phyloP scores from a whole-genome alignment of 2,113 vertebrate species.

The Tetrax tetrax region DNA sequence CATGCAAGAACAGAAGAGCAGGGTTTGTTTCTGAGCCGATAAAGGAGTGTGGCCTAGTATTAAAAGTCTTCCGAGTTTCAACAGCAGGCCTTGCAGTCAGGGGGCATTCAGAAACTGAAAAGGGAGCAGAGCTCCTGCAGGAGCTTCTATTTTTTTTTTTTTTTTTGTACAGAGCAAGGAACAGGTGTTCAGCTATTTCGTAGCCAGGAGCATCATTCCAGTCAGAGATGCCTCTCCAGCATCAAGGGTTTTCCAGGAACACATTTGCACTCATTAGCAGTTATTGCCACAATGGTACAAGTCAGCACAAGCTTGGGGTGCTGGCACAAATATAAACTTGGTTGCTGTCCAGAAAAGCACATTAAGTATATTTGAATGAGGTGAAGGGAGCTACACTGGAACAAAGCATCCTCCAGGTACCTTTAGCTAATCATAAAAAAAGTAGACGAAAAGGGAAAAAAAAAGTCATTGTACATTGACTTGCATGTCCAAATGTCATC shows the following conservation, averaged over 20 bases:
- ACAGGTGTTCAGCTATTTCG: conserved; percentile 53
- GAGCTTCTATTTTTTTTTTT: neutral
- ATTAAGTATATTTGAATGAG: neutral
- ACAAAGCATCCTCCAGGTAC: conserved; percentile 21
- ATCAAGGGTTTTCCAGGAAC: conserved; percentile 61
- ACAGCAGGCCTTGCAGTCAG: neutral
- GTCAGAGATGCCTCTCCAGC: conserved; percentile 14
- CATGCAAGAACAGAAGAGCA: neutral
- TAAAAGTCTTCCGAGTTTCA: neutral
- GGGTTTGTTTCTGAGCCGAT: neutral
- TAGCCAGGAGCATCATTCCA: conserved; percentile 55
- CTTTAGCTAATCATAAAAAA: neutral
- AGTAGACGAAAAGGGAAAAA: neutral
- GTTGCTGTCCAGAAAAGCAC: conserved; percentile 31
- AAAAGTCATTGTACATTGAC: neutral
- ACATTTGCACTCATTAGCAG: conserved; percentile 54
- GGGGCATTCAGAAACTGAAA: neutral
- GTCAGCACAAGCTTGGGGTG: conserved; percentile 53
- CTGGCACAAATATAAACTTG: conserved; percentile 24
- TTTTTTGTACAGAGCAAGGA: neutral
- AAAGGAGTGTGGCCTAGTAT: neutral
- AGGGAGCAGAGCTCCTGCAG: neutral
- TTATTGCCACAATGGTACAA: conserved; percentile 37
- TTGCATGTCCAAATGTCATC: neutral
- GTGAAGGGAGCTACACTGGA: neutral